Percentiles rank a stretch among this genome's conserved stretches.
These are phyloP conservation scores for Pseudoips prasinana DNA, from an alignment of 2,888 invertebrate species.

Conservation along the genomic window DNA sequence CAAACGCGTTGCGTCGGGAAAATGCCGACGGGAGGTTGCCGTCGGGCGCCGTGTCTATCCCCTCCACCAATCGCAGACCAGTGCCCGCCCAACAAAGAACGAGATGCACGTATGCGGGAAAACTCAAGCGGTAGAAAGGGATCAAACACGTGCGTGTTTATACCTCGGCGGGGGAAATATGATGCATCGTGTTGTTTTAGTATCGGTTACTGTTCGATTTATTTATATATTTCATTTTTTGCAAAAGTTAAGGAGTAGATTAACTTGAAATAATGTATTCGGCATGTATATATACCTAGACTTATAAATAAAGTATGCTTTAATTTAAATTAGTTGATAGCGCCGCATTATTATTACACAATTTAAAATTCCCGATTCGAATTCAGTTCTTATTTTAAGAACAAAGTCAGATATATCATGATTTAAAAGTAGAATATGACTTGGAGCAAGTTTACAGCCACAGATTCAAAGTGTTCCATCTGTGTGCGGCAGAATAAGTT, in stretches of 20 bases:
- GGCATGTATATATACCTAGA: slow-evolving; percentile 10
- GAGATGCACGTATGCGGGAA: slow-evolving; percentile 49
- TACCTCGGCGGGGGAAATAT: slow-evolving; percentile 68
- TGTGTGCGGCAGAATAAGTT: slow-evolving; percentile 27
- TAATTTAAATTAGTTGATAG: no score
- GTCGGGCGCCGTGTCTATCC: slow-evolving; percentile 65
- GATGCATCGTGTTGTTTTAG: slow-evolving; percentile 79
- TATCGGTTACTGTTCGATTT: slow-evolving; percentile 74
- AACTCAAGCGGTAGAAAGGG: slow-evolving; percentile 45
- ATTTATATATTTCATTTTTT: slow-evolving; percentile 65
- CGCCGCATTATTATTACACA: no score
- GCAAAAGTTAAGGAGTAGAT: slow-evolving; percentile 60
- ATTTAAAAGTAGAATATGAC: no score
- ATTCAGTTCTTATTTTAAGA: no score
- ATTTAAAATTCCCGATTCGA: no score
- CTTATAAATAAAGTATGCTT: slow-evolving; percentile 8
- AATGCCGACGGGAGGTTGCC: slow-evolving; percentile 74
- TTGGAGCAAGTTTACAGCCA: no score
- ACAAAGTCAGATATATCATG: slow-evolving; percentile 11
- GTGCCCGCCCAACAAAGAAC: slow-evolving; percentile 64
- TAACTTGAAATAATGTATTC: slow-evolving; percentile 44
- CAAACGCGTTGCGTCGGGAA: slow-evolving; percentile 71
- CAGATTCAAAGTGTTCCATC: slow-evolving; percentile 9
- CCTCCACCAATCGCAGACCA: slow-evolving; percentile 68
- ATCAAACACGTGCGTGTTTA: slow-evolving; percentile 62